Conservation (phyloP, 2,797 vertebrate species). For the Neosilurus mollespiculum region DNA sequence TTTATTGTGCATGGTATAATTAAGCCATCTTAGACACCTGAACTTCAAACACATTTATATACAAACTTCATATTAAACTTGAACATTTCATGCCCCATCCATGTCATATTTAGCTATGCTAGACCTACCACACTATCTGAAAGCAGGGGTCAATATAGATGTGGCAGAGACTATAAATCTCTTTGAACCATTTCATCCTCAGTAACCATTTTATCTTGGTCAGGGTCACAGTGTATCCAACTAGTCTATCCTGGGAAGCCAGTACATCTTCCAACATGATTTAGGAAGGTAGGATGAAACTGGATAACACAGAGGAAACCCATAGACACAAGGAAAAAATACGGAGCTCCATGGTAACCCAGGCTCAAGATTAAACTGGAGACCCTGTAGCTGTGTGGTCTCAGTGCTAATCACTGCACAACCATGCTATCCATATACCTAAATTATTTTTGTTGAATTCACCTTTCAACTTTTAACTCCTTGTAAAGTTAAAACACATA, state of each 20-base stretch:
- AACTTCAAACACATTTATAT: not conserved
- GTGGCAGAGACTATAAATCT: not conserved
- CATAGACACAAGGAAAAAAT: not conserved
- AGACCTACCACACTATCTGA: not conserved
- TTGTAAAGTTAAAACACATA: not conserved
- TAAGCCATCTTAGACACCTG: too few relatives aligned
- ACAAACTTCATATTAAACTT: not conserved
- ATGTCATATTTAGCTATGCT: too few relatives aligned
- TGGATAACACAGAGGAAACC: not conserved
- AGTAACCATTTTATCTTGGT: not conserved
- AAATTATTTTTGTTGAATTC: not conserved
- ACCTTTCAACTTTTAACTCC: not conserved
- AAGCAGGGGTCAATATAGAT: not conserved
- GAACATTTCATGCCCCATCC: not conserved
- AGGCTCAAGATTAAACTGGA: not conserved
- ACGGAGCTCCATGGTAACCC: not conserved
- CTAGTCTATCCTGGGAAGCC: not conserved
- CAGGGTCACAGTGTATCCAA: not conserved
- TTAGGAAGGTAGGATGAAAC: not conserved
- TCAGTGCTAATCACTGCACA: not conserved
- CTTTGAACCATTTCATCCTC: not conserved
- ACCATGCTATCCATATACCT: too few relatives aligned
- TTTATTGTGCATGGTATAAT: not conserved
- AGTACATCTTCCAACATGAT: not conserved
- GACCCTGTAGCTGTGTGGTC: not conserved